A percentile compares a stretch with the other conserved stretches of the same genome.
phyloP scores from a whole-genome alignment of 2,888 invertebrate genomes.

The Abscondita cerata region DNA sequence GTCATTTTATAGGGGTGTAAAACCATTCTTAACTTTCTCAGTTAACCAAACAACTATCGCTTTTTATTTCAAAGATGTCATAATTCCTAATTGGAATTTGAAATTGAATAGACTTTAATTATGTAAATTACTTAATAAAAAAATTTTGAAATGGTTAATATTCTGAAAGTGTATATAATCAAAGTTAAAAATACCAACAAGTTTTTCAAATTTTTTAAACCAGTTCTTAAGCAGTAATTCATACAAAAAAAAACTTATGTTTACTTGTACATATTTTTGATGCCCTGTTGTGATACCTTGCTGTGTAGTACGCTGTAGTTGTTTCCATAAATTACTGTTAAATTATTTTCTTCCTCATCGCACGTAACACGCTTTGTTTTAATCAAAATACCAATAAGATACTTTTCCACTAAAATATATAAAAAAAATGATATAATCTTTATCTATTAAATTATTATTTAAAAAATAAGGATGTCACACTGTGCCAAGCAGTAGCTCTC shows the following conservation, averaged over 20 bases:
- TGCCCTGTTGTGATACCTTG: slow-evolving; percentile 2
- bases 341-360: neutral
- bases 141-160: slow-evolving; percentile 17
- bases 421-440: slow-evolving; percentile 3
- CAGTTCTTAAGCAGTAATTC: no score
- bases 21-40: slow-evolving; percentile 40
- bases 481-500: slow-evolving; percentile 8
- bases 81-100: slow-evolving; percentile 31
- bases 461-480: slow-evolving; percentile 5
- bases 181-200: no score
- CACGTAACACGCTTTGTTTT: no score
- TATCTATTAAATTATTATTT: no score
- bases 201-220: no score
- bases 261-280: slow-evolving; percentile 3
- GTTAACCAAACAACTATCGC: slow-evolving; percentile 30
- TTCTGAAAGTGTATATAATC: slow-evolving; percentile 5
- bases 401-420: slow-evolving; percentile 4
- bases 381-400: neutral
- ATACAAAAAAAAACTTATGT: neutral
- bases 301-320: neutral
- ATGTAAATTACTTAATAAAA: slow-evolving; percentile 29
- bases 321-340: neutral
- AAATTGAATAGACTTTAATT: slow-evolving; percentile 26
- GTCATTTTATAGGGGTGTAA: slow-evolving; percentile 42
- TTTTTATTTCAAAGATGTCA: slow-evolving; percentile 27